Conservation (phyloP, 1,140 invertebrate species). For the Pectinophora gossypiella region DNA sequence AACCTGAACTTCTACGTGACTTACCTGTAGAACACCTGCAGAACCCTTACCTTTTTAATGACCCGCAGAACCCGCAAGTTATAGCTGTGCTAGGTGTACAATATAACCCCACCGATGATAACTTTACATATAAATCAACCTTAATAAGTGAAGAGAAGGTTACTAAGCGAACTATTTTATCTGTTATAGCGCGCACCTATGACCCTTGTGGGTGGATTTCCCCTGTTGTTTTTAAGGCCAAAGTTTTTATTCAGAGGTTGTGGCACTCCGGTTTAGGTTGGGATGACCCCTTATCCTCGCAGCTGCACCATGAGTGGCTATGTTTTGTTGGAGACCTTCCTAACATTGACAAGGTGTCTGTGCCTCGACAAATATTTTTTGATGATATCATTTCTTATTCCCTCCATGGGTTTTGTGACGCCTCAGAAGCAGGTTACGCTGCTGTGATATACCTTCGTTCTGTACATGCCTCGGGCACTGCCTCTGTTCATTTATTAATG, state of each 20-base stretch:
- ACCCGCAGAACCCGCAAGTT: neutral
- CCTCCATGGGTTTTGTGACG: too few relatives aligned
- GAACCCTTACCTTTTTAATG: neutral
- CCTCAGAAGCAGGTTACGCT: too few relatives aligned
- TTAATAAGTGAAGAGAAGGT: neutral
- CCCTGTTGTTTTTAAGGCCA: slow-evolving; percentile 8
- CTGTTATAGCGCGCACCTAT: slow-evolving; percentile 15
- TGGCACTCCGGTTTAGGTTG: slow-evolving; percentile 9
- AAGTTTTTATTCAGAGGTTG: slow-evolving; percentile 12
- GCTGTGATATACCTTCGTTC: too few relatives aligned
- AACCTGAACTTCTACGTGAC: slow-evolving; percentile 1
- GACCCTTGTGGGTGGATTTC: slow-evolving; percentile 20
- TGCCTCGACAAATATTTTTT: slow-evolving; percentile 13
- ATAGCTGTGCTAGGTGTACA: slow-evolving; percentile 3
- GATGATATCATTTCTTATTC: slow-evolving; percentile 7
- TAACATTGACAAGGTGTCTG: neutral
- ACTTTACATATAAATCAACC: slow-evolving; percentile 4
- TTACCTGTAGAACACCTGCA: slow-evolving; percentile 10
- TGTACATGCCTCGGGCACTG: slow-evolving; percentile 13
- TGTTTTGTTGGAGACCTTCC: slow-evolving; percentile 6
- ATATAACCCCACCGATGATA: slow-evolving; percentile 5
- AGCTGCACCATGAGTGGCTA: slow-evolving; percentile 9
- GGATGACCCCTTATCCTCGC: slow-evolving; percentile 6
- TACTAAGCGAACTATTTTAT: slow-evolving; percentile 15
- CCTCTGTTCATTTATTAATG: slow-evolving; percentile 5